Evolutionary conservation across 2,113 vertebrate species (phyloP).

Genomic region (Pterocles orientalis): DNA sequence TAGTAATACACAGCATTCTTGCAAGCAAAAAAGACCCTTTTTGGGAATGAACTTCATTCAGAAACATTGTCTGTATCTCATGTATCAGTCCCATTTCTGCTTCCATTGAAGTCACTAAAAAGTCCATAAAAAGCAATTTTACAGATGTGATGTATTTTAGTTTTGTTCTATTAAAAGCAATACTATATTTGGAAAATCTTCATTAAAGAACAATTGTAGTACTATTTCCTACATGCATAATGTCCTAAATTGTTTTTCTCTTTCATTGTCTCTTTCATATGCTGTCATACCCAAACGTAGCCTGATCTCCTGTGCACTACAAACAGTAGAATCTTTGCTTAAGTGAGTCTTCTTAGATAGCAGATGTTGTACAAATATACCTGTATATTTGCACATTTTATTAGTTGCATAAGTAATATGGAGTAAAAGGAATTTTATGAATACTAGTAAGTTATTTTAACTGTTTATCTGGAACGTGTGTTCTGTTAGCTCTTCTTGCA

Average conservation of each 20-base stretch:
- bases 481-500: conserved; percentile 24
- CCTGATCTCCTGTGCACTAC: neutral
- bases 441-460: neutral
- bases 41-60: neutral
- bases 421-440: neutral
- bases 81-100: neutral
- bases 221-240: neutral
- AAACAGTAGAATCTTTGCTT: neutral
- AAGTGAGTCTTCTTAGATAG: neutral
- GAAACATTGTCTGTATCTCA: neutral
- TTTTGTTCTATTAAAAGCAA: neutral
- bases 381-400: neutral
- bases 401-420: neutral
- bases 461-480: neutral
- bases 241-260: neutral
- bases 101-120: neutral
- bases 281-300: neutral
- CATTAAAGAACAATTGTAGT: neutral
- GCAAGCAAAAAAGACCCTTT: neutral
- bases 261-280: neutral
- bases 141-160: neutral
- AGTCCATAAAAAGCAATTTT: neutral
- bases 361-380: neutral
- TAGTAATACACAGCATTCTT: neutral
- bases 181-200: neutral